Evolutionary conservation across 2,888 invertebrate genomes (phyloP), one percentile per base, ranked within the genome.

Genomic region (Hoplodrina blanda): DNA sequence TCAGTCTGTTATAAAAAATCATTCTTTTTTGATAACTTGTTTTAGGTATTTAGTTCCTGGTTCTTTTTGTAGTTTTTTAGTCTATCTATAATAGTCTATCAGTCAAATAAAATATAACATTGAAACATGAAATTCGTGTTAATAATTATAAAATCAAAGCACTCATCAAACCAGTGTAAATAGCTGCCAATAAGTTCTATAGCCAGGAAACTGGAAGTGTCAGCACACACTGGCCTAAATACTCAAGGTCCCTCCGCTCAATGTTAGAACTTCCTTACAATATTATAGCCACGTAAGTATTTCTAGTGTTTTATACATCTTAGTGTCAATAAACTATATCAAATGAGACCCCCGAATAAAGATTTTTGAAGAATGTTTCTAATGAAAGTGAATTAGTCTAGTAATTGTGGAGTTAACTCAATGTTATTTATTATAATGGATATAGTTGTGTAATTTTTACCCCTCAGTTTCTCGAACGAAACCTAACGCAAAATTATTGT

Each of bases 271-370:
- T 74, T 66, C 46, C 60, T 60, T 55, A 56, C 56, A 79, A 74
- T n/a, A n/a, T 46, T 79, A 74, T 74, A 79, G 55, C 13, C n/a
- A 79, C 11, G 15, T 78, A 78, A 79, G 80, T 75, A 79, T 74
- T 79, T 79, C 33, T 66, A 79, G 56, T 66, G 52, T 67, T 64
- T 66, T 61, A 15, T 80, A 80, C 80, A 75, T 49, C 75, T 46
- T 79, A 80, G 52, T 74, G 41, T 53, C 66, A 15, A 46, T 20
- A 25, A 33, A 8, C 13, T 8, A 44, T 69, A 53, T 57, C 15
- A 37, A 30, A 44, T 17, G 68, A 50, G 33, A 17, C 44, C 68
- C n/a, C 20, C 41, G 20, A 65, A 53, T n/a, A 19, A n/a, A 25
- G 10, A n/a, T 30, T 37, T 25, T 25, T 5, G 11, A 56, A 37